Conservation (phyloP, 2,888 invertebrate genomes). For the Cecidostiba fungosa region DNA sequence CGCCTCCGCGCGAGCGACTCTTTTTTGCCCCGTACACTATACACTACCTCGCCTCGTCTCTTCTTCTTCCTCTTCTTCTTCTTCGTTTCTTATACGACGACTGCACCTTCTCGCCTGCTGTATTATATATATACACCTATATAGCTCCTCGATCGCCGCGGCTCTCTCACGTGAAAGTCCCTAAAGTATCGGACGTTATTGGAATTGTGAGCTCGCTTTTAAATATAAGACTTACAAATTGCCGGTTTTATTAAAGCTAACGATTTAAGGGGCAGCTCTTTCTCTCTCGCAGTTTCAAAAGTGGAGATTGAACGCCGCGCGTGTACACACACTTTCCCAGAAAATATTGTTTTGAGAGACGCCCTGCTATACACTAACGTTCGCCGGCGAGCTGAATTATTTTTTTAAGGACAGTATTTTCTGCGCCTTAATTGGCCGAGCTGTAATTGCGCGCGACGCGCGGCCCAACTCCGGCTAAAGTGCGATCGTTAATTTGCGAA, state of each 20-base stretch:
- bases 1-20: conserved; percentile 14
- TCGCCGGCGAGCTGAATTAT: conserved; percentile 28
- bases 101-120: neutral
- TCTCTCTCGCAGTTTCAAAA: too few relatives aligned
- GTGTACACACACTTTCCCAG: conserved; percentile 18
- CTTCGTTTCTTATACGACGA: conserved; percentile 21
- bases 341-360: conserved; percentile 49
- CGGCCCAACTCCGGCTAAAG: conserved; percentile 28
- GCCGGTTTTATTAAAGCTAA: conserved; percentile 55
- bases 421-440: conserved; percentile 53
- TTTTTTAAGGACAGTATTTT: conserved; percentile 57
- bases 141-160: neutral
- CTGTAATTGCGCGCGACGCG: conserved; percentile 43
- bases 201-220: conserved; percentile 22
- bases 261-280: conserved; percentile 46
- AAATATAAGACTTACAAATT: conserved; percentile 56
- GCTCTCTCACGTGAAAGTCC: conserved; percentile 50
- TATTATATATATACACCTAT: neutral
- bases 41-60: neutral
- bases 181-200: conserved; percentile 58
- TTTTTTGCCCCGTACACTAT: conserved; percentile 30
- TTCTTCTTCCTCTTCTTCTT: conserved; percentile 25
- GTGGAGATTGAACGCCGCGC: conserved; percentile 25
- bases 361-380: neutral
- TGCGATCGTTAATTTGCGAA: conserved; percentile 58